Evolutionary conservation across 2,797 vertebrate genomes (phyloP).

Genomic region (Malurus leucopterus): DNA sequence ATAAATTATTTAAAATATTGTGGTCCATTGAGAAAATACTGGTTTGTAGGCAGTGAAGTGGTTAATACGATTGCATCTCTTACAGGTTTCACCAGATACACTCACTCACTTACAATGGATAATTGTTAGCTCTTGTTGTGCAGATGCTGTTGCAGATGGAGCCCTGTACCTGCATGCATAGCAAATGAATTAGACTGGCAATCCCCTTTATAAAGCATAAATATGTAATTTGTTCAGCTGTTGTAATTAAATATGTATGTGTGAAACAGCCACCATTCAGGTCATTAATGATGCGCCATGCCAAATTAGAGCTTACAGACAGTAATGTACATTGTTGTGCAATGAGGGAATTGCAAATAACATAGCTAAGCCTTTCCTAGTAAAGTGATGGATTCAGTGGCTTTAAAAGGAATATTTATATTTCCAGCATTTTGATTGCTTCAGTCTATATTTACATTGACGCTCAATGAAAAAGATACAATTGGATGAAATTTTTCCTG

Average conservation of each 20-base stretch:
- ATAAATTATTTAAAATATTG: conserved; percentile 72
- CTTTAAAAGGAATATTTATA: conserved; percentile 77
- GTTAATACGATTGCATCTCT: conserved; percentile 74
- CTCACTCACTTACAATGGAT: conserved; percentile 79
- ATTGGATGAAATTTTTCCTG: conserved; percentile 58
- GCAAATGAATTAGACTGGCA: conserved; percentile 90
- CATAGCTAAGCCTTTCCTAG: conserved; percentile 75
- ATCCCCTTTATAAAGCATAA: conserved; percentile 94
- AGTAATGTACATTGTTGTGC: conserved; percentile 83
- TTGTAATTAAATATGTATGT: conserved; percentile 98
- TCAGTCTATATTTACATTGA: conserved; percentile 71
- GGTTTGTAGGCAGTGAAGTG: conserved; percentile 70
- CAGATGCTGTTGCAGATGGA: conserved; percentile 96
- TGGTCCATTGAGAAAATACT: conserved; percentile 70
- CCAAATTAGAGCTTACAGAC: conserved; percentile 87
- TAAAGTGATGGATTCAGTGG: conserved; percentile 74
- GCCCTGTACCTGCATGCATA: conserved; percentile 93
- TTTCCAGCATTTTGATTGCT: conserved; percentile 76
- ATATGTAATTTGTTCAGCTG: conserved; percentile 99
- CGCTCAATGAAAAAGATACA: conserved; percentile 63
- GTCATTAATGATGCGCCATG: conserved; percentile 89
- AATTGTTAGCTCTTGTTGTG: conserved; percentile 89
- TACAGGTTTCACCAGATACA: conserved; percentile 80
- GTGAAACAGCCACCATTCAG: conserved; percentile 92
- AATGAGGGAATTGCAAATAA: conserved; percentile 82